A percentile compares a stretch with the other conserved stretches of the same genome.
Conservation (phyloP, 2,797 vertebrate genomes). For the Sebastes minor region DNA sequence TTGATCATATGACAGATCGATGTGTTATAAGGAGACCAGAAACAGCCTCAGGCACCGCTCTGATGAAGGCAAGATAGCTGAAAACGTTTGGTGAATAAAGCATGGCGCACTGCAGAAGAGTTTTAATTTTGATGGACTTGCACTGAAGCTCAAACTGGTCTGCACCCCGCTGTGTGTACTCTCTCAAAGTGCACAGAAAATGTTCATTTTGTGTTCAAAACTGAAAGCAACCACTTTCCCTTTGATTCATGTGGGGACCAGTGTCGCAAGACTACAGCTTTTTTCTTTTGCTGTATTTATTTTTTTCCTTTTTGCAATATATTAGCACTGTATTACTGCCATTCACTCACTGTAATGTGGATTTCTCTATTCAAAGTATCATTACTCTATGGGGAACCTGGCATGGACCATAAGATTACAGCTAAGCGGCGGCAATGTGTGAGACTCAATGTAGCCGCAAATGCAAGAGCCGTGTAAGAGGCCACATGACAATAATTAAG, state of each 20-base stretch:
- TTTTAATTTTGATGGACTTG: background rate
- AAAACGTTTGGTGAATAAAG: background rate
- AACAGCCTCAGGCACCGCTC: background rate
- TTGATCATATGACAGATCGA: background rate
- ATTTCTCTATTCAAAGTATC: background rate
- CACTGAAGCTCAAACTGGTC: background rate
- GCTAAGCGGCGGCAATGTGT: background rate
- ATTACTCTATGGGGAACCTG: background rate
- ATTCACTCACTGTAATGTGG: background rate
- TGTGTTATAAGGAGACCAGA: background rate
- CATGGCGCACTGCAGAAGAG: background rate
- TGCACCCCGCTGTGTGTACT: background rate
- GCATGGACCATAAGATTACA: background rate
- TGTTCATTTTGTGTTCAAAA: background rate
- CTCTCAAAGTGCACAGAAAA: background rate
- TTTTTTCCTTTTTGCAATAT: background rate
- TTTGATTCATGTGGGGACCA: background rate
- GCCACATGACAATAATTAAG: background rate
- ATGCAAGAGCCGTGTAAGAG: background rate
- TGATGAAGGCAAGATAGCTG: background rate
- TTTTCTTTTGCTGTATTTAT: background rate
- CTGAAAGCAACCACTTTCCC: background rate
- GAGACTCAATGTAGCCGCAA: background rate
- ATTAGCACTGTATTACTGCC: background rate
- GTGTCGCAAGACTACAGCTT: background rate